Evolutionary conservation across 2,888 invertebrate genomes (phyloP).

Genomic region (Xylota segnis): DNA sequence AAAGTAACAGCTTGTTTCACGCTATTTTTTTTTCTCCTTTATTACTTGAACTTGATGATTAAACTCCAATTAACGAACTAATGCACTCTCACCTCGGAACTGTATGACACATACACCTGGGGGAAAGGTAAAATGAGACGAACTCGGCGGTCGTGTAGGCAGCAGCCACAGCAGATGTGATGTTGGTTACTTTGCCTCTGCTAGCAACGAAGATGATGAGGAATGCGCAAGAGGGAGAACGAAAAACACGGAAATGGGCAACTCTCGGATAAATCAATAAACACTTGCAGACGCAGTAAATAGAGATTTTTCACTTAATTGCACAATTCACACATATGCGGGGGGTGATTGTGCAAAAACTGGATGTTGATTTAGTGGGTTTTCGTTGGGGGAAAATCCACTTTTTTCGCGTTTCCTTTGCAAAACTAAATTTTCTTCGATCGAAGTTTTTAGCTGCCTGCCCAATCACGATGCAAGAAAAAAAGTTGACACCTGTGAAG

Average conservation of each 20-base stretch:
- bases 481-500: slow-evolving; percentile 76
- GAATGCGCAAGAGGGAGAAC: slow-evolving; percentile 49
- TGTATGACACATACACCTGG: slow-evolving; percentile 74
- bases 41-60: slow-evolving; percentile 57
- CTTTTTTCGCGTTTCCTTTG: slow-evolving; percentile 40
- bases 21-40: no score
- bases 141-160: slow-evolving; percentile 31
- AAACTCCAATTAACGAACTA: slow-evolving; percentile 68
- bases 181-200: slow-evolving; percentile 29
- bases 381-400: slow-evolving; percentile 3
- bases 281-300: slow-evolving; percentile 47
- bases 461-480: slow-evolving; percentile 66
- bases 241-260: slow-evolving; percentile 62
- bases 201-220: slow-evolving; percentile 5
- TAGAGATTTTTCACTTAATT: slow-evolving; percentile 34
- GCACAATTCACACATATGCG: slow-evolving; percentile 5
- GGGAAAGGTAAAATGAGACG: slow-evolving; percentile 40
- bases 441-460: slow-evolving; percentile 59
- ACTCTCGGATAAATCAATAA: slow-evolving; percentile 67
- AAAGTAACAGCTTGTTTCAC: slow-evolving; percentile 20
- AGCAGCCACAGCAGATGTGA: slow-evolving; percentile 59
- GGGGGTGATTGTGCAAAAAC: background rate
- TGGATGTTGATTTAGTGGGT: background rate
- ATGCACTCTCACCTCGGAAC: slow-evolving; percentile 70
- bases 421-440: slow-evolving; percentile 60